Evolutionary conservation across 1,140 invertebrate genomes (phyloP).

Genomic region (Muscidifurax raptorellus): DNA sequence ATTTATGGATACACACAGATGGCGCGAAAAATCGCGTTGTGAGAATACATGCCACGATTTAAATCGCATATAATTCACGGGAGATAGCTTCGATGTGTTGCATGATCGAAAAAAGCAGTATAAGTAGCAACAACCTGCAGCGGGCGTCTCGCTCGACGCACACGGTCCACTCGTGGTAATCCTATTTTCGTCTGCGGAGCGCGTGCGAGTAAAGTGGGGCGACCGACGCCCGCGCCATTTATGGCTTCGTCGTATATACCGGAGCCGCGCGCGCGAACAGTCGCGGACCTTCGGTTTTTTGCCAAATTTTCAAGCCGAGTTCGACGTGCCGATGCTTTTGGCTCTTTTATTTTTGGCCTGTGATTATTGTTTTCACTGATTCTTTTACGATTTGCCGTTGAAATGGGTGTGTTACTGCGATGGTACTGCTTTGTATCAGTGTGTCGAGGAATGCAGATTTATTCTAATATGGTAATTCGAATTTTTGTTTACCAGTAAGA

Average conservation of each 20-base stretch:
- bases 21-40: not conserved
- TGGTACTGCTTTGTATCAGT: no score
- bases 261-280: slow-evolving; percentile 51
- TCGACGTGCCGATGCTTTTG: not conserved
- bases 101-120: not conserved
- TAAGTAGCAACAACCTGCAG: not conserved
- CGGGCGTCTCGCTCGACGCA: slow-evolving; percentile 56
- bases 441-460: no score
- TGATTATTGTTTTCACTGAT: slow-evolving; percentile 42
- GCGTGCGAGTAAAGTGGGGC: slow-evolving; percentile 56
- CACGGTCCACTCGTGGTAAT: slow-evolving; percentile 54
- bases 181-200: slow-evolving; percentile 71
- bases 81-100: not conserved
- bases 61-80: not conserved
- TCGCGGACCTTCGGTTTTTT: slow-evolving; percentile 56
- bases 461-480: no score
- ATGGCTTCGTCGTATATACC: slow-evolving; percentile 66
- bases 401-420: no score
- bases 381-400: no score
- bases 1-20: slow-evolving; percentile 12
- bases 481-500: no score
- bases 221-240: slow-evolving; percentile 72
- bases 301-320: slow-evolving; percentile 54
- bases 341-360: slow-evolving; percentile 23
- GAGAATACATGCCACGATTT: not conserved